Percentiles rank a stretch among this genome's conserved stretches.
phyloP scores from a whole-genome alignment of 2,113 vertebrate genomes.

The Lontra canadensis region DNA sequence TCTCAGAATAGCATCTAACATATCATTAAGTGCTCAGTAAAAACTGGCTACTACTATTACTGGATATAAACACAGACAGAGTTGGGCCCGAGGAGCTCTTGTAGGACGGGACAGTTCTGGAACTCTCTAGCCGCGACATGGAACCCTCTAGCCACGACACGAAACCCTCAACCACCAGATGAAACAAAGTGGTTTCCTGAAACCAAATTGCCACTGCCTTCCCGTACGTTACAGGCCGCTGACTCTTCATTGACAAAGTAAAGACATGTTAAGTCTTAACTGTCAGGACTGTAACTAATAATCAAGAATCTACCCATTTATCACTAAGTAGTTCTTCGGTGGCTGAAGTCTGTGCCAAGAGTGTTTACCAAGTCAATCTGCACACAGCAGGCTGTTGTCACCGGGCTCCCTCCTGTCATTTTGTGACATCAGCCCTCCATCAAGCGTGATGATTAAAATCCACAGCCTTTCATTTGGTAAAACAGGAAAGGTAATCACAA shows the following conservation, averaged over 20 bases:
- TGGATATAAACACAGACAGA: background rate
- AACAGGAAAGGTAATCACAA: constrained; percentile 31
- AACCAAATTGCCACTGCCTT: background rate
- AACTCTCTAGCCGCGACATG: background rate
- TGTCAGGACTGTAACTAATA: background rate
- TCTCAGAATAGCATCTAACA: background rate
- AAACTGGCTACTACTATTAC: background rate
- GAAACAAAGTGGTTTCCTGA: background rate
- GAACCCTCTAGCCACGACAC: background rate
- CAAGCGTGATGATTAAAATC: background rate
- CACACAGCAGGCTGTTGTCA: background rate
- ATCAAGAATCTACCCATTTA: background rate
- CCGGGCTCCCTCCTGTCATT: background rate
- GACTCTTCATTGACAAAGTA: constrained; percentile 7
- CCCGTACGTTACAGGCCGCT: background rate
- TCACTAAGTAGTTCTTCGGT: background rate
- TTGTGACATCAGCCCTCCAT: background rate
- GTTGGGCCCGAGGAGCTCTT: background rate
- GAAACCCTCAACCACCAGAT: background rate
- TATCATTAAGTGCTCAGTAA: background rate
- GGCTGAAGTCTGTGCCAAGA: background rate
- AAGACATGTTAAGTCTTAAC: background rate
- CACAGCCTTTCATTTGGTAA: constrained; percentile 30
- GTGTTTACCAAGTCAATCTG: background rate
- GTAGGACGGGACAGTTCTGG: background rate